These are phyloP conservation scores for Drosophila persimilis DNA, from an alignment of 1,140 invertebrate genomes.

Conservation along the genomic window DNA sequence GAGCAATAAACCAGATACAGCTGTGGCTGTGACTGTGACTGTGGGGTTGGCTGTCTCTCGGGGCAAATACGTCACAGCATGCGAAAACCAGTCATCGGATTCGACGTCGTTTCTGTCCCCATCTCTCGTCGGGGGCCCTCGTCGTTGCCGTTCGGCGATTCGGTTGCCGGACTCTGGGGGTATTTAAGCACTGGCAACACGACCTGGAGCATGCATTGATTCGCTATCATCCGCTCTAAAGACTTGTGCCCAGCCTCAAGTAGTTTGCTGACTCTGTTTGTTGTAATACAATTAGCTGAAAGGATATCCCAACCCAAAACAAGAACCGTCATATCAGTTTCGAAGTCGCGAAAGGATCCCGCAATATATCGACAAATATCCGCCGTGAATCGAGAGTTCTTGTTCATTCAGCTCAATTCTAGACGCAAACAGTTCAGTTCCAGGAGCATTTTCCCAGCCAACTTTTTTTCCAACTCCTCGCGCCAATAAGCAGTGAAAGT, in stretches of 20 bases:
- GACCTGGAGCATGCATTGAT: slow-evolving; percentile 81
- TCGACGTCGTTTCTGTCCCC: slow-evolving; percentile 31
- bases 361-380: slow-evolving; percentile 35
- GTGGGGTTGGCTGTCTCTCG: too few species aligned
- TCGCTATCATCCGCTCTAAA: slow-evolving; percentile 83
- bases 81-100: slow-evolving; percentile 68
- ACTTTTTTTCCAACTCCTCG: slow-evolving; percentile 20
- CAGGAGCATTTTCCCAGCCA: slow-evolving; percentile 52
- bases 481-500: slow-evolving; percentile 82
- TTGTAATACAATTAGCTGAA: slow-evolving; percentile 82
- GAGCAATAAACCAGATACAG: slow-evolving; percentile 22
- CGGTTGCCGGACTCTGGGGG: slow-evolving; percentile 37
- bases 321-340: slow-evolving; percentile 13
- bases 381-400: slow-evolving; percentile 46
- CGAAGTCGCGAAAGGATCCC: slow-evolving; percentile 54
- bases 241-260: slow-evolving; percentile 80
- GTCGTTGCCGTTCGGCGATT: slow-evolving; percentile 20
- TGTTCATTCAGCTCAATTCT: slow-evolving; percentile 75
- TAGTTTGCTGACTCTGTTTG: slow-evolving; percentile 78
- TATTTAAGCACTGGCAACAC: slow-evolving; percentile 81
- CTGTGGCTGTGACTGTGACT: slow-evolving; percentile 15
- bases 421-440: slow-evolving; percentile 74
- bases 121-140: slow-evolving; percentile 17
- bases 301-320: slow-evolving; percentile 37
- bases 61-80: slow-evolving; percentile 73